phyloP scores from a whole-genome alignment of 2,888 invertebrate genomes.

The Emesis furor region DNA sequence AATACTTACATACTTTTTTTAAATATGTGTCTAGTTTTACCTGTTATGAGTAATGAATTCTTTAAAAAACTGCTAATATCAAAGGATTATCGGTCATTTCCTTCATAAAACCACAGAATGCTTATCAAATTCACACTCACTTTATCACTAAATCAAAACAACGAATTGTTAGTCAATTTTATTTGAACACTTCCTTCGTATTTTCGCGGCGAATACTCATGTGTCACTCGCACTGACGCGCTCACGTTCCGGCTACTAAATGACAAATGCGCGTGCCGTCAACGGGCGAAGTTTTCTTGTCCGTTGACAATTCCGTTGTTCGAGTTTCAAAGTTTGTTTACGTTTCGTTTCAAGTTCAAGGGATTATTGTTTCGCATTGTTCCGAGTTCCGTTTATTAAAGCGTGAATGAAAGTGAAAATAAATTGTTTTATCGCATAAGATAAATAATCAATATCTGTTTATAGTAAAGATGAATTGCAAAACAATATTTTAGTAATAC shows the following conservation, averaged over 20 bases:
- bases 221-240: conserved; percentile 82
- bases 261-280: conserved; percentile 89
- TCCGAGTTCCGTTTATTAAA: conserved; percentile 13
- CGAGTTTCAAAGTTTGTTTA: conserved; percentile 67
- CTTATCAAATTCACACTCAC: conserved; percentile 38
- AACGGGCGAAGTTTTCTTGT: conserved; percentile 83
- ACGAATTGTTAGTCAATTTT: conserved; percentile 20
- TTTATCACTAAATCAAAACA: conserved; percentile 32
- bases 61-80: not conserved
- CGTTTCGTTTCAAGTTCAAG: conserved; percentile 85
- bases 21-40: not conserved
- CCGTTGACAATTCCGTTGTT: conserved; percentile 78
- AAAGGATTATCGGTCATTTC: conserved; percentile 77
- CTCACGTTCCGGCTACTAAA: conserved; percentile 86
- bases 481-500: no score
- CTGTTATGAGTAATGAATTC: not conserved
- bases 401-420: conserved; percentile 26
- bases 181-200: conserved; percentile 78
- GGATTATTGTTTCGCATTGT: conserved; percentile 78
- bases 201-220: conserved; percentile 79
- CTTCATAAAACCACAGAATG: conserved; percentile 80
- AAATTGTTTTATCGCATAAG: not conserved
- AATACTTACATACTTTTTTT: no score
- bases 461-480: not conserved
- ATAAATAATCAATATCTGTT: conserved; percentile 1